These are phyloP conservation scores for Mastomys natalensis DNA, from an alignment of 2,113 vertebrate genomes.

Conservation along the genomic window DNA sequence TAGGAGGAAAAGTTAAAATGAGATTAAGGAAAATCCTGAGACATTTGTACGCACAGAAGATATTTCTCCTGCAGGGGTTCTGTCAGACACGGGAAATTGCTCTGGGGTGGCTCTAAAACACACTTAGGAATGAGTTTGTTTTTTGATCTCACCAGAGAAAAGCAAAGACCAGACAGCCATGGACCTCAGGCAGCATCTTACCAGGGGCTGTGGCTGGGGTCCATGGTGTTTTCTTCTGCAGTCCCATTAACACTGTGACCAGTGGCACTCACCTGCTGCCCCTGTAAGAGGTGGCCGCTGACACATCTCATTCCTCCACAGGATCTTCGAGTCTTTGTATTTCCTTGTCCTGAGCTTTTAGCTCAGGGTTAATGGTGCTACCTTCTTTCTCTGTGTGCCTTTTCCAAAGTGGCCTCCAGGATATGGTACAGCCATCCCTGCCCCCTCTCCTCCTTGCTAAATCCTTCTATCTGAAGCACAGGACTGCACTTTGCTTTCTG, in stretches of 20 bases:
- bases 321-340: background rate
- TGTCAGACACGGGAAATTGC: background rate
- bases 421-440: too few relatives aligned
- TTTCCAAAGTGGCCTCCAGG: background rate
- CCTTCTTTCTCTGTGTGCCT: background rate
- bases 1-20: background rate
- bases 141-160: background rate
- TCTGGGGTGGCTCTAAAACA: slow-evolving; percentile 43
- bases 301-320: slow-evolving; percentile 5
- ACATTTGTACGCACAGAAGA: background rate
- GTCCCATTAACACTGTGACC: slow-evolving; percentile 75
- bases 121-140: slow-evolving; percentile 31
- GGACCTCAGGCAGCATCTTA: background rate
- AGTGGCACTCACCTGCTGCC: slow-evolving; percentile 47
- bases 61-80: background rate
- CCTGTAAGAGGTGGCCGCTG: slow-evolving; percentile 1
- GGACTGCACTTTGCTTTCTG: background rate
- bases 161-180: slow-evolving; percentile 27
- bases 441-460: background rate
- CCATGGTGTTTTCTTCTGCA: slow-evolving; percentile 63
- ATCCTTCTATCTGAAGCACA: background rate
- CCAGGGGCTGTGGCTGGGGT: background rate
- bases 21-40: background rate
- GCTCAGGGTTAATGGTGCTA: background rate
- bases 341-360: background rate